Base-by-base conservation (phyloP, 2,797 vertebrate species). In the Bovichtus variegatus region DNA sequence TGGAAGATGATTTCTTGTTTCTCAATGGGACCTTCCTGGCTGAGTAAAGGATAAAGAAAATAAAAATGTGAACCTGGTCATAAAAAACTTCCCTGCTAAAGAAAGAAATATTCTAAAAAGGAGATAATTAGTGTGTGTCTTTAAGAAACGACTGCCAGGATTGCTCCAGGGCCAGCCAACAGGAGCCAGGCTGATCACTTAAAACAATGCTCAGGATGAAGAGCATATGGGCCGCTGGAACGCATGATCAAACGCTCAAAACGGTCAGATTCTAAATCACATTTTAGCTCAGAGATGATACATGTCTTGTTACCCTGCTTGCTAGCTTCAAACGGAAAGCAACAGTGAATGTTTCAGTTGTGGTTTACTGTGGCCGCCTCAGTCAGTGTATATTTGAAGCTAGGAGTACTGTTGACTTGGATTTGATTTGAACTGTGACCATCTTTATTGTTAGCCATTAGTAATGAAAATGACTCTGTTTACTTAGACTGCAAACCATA, bases 391-490 rank as follows among this genome's bases (percentile, higher is more conserved):
- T 9, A 57, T 67, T 44, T 27, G n/a, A 68, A 58, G 25, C 34
- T 29, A 9, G 27, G 38, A 70, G 11, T 50, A 51, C 2, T 67
- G 4, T 19, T 44, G 6, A 73, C 60, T 36, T 31, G 13, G 2
- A 13, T 23, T 38, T 23, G 25, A 61, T 64, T 54, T 43, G 27
- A 78, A 64, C 41, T 16, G 19, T 64, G 21, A 69, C 19, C 40
- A 57, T 80, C 36, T 75, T 60, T n/a, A n/a, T n/a, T 13, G 31
- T 65, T 43, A 25, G 12, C 51, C 23, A 9, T 51, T 15, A 61
- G 15, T 21, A 46, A 61, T 27, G 18, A 63, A 64, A 82, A 75
- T 27, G 66, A 65, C 68, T 78, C 72, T 70, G 38, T 73, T 77
- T 67, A 76, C 23, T 47, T 76, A 25, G 36, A 76, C 53, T 34